Evolutionary conservation across 2,888 invertebrate species (phyloP).

Genomic region (Podabrus alpinus): DNA sequence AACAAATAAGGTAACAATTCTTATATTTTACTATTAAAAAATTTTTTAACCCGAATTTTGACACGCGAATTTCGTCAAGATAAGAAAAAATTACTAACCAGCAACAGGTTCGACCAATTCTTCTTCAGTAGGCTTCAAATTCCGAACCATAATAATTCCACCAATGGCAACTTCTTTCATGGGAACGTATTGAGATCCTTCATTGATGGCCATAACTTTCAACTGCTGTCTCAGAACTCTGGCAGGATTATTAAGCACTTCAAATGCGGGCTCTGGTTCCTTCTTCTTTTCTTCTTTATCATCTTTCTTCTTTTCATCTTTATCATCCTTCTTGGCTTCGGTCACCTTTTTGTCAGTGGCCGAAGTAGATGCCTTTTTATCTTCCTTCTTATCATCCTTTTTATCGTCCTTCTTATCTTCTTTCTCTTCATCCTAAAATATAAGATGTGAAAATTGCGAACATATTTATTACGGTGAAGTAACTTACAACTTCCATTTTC

Average conservation of each 20-base stretch:
- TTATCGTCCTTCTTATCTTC: conserved; percentile 51
- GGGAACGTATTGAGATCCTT: conserved; percentile 80
- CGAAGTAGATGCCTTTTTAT: conserved; percentile 49
- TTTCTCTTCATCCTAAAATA: conserved; percentile 40
- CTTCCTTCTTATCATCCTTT: conserved; percentile 50
- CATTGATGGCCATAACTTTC: conserved; percentile 76
- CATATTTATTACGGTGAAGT: background rate
- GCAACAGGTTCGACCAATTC: conserved; percentile 93
- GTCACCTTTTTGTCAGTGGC: conserved; percentile 17
- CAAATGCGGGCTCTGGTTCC: conserved; percentile 91
- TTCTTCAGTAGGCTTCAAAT: conserved; percentile 75
- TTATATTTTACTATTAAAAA: no score
- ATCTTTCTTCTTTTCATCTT: conserved; percentile 59
- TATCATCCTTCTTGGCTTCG: conserved; percentile 45
- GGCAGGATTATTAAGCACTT: conserved; percentile 92
- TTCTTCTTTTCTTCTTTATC: conserved; percentile 66
- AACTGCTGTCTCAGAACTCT: conserved; percentile 91
- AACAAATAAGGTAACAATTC: no score
- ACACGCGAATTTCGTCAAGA: no score
- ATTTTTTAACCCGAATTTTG: no score
- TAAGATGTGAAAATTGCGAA: background rate
- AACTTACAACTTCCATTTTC: conserved; percentile 84
- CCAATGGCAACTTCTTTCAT: conserved; percentile 93
- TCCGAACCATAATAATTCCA: conserved; percentile 93
- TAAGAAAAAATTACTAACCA: conserved; percentile 50